phyloP scores from a whole-genome alignment of 2,888 invertebrate species.

The Sympetrum striolatum region DNA sequence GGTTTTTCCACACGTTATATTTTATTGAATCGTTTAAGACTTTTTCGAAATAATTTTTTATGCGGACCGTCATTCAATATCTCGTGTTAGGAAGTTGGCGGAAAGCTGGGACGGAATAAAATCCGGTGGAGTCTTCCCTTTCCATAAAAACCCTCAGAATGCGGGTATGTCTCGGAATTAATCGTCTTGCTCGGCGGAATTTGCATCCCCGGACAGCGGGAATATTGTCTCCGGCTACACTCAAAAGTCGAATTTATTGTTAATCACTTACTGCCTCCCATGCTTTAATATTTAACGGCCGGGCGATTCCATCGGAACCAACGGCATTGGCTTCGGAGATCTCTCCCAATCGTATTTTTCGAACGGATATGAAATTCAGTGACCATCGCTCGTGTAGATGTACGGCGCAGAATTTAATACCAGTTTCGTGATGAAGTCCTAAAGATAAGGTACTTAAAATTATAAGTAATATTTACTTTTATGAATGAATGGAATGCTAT shows the following conservation, averaged over 20 bases:
- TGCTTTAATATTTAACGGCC: not conserved
- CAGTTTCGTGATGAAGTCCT: no score
- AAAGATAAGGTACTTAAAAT: no score
- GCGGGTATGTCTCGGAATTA: not conserved
- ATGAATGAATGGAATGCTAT: no score
- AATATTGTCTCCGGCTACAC: not conserved
- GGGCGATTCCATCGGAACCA: not conserved
- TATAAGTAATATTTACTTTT: no score
- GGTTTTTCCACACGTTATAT: conserved; percentile 44
- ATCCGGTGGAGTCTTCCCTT: not conserved
- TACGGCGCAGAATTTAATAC: no score
- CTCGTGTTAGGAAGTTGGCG: conserved; percentile 14
- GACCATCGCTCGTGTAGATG: no score
- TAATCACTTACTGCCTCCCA: not conserved
- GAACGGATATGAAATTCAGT: no score
- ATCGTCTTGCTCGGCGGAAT: not conserved
- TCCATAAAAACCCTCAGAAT: not conserved
- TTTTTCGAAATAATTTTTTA: conserved; percentile 27
- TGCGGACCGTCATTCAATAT: conserved; percentile 27
- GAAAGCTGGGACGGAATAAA: not conserved
- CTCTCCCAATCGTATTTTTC: no score
- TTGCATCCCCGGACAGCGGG: not conserved
- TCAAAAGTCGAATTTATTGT: not conserved
- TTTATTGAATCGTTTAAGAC: conserved; percentile 40
- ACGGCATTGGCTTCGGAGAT: not conserved